These are phyloP conservation scores for Nibea coibor DNA, from an alignment of 2,113 vertebrate species.

Conservation along the genomic window DNA sequence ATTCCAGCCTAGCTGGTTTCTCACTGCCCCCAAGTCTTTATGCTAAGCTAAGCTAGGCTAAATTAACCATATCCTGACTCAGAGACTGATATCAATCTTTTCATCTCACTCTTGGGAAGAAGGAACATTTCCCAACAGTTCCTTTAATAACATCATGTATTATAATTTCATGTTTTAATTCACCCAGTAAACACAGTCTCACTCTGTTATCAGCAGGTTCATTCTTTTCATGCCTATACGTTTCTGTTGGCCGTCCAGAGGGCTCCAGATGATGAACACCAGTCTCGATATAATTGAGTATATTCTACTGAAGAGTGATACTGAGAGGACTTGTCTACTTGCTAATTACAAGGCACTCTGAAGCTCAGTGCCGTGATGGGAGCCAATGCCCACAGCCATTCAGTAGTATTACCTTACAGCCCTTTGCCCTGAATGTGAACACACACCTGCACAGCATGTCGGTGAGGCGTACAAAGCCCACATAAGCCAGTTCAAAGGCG, in stretches of 20 bases:
- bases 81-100: background rate
- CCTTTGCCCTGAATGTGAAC: slow-evolving; percentile 35
- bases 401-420: slow-evolving; percentile 58
- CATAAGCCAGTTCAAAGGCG: slow-evolving; percentile 96
- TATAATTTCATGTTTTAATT: background rate
- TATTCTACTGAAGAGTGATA: slow-evolving; percentile 46
- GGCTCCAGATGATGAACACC: slow-evolving; percentile 40
- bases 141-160: background rate
- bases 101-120: background rate
- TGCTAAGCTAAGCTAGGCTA: background rate
- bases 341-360: slow-evolving; percentile 52
- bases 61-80: background rate
- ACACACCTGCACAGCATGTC: slow-evolving; percentile 92
- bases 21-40: background rate
- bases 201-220: background rate
- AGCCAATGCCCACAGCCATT: slow-evolving; percentile 25
- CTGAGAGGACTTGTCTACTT: background rate
- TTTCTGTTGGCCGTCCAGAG: background rate
- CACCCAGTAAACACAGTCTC: background rate
- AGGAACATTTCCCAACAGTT: background rate
- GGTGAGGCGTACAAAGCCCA: slow-evolving; percentile 95
- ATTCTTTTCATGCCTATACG: background rate
- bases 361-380: slow-evolving; percentile 23
- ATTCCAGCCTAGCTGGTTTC: background rate
- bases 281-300: slow-evolving; percentile 31